These are phyloP conservation scores for Leucania comma DNA, from an alignment of 2,888 invertebrate genomes.

Conservation along the genomic window DNA sequence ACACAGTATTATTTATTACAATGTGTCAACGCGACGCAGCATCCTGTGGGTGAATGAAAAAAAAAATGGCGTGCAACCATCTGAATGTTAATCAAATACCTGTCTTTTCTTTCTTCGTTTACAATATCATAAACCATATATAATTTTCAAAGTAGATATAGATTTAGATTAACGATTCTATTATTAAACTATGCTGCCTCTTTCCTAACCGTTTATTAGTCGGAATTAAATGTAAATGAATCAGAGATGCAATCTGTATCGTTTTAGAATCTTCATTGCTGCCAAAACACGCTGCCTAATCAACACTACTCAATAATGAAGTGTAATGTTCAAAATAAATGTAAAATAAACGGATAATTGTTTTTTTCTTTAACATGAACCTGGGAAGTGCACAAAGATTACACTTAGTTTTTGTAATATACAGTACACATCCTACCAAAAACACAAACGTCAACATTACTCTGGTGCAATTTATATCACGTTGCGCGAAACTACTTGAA, in stretches of 20 bases:
- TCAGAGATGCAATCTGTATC: slow-evolving; percentile 4
- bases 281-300: slow-evolving; percentile 43
- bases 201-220: slow-evolving; percentile 12
- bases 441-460: slow-evolving; percentile 36
- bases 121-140: background rate
- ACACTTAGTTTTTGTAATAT: slow-evolving; percentile 33
- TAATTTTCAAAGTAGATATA: background rate
- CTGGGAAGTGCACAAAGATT: slow-evolving; percentile 27
- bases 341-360: slow-evolving; percentile 33
- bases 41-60: background rate
- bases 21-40: slow-evolving; percentile 6
- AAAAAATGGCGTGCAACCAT: background rate
- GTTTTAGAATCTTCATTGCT: slow-evolving; percentile 35
- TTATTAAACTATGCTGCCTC: slow-evolving; percentile 8
- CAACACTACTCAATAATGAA: slow-evolving; percentile 24
- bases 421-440: slow-evolving; percentile 23
- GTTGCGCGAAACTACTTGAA: slow-evolving; percentile 38
- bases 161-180: slow-evolving; percentile 11
- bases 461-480: slow-evolving; percentile 36
- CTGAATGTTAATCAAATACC: slow-evolving; percentile 8
- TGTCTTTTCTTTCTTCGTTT: background rate
- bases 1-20: slow-evolving; percentile 1
- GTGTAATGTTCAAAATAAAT: slow-evolving; percentile 21
- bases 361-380: slow-evolving; percentile 11
- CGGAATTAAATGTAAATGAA: slow-evolving; percentile 16